phyloP scores from a whole-genome alignment of 2,888 invertebrate genomes.

The Rhogogaster chlorosoma region DNA sequence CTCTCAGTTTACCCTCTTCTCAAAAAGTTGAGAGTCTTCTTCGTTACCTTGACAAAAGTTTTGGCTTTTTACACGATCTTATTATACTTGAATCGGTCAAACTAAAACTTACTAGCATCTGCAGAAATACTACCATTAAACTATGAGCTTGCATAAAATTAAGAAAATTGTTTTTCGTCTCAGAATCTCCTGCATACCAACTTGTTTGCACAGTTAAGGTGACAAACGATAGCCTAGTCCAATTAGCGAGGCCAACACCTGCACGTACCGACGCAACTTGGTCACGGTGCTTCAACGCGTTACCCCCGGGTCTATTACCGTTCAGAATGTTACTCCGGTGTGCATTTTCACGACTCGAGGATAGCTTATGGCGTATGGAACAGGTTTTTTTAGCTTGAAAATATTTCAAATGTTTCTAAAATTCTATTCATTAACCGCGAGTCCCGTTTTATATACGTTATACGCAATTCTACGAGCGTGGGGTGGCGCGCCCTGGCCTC shows the following conservation, averaged over 20 bases:
- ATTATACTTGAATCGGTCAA: not conserved
- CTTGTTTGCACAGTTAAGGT: slow-evolving; percentile 9
- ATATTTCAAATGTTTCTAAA: not conserved
- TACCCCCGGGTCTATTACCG: slow-evolving; percentile 13
- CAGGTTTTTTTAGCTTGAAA: not conserved
- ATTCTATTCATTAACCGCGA: slow-evolving; percentile 2
- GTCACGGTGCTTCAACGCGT: not conserved
- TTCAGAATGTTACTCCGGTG: not conserved
- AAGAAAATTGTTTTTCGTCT: not conserved
- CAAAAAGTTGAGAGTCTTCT: not conserved
- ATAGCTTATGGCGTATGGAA: not conserved
- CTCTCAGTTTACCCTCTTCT: not conserved
- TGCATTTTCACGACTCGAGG: not conserved
- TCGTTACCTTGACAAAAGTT: not conserved
- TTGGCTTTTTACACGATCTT: no score
- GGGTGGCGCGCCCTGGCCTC: not conserved
- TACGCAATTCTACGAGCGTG: not conserved
- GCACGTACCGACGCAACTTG: not conserved
- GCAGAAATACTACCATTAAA: not conserved
- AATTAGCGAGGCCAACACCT: slow-evolving; percentile 41
- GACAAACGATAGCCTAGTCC: slow-evolving; percentile 33
- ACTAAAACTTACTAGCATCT: not conserved
- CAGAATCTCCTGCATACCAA: not conserved
- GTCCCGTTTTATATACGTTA: not conserved
- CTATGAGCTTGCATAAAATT: not conserved